A percentile compares a stretch with the other conserved stretches of the same genome.
phyloP scores from a whole-genome alignment of 1,140 invertebrate genomes.

The Penaeus vannamei region DNA sequence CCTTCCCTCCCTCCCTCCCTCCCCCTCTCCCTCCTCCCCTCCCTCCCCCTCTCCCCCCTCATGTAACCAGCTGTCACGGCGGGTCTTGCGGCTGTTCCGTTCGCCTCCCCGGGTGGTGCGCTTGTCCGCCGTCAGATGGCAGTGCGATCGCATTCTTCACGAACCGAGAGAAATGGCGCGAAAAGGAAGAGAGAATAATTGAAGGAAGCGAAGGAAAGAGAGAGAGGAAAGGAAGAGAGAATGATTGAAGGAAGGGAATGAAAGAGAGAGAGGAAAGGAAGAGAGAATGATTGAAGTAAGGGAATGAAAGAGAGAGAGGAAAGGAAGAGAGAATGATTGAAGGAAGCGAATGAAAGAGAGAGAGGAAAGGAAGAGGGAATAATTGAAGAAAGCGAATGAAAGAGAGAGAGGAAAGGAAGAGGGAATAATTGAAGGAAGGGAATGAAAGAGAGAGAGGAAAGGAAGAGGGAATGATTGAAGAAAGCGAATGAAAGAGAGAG shows the following conservation, averaged over 20 bases:
- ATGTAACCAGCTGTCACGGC: not conserved
- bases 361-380: not conserved
- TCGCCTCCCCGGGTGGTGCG: not conserved
- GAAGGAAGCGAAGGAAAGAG: not conserved
- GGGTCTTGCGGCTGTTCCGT: not conserved
- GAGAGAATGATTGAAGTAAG: not conserved
- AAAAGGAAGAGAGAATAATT: not conserved
- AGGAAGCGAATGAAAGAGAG: not conserved
- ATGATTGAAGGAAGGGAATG: not conserved
- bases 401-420: not conserved
- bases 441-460: no score
- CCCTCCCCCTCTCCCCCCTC: not conserved
- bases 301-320: not conserved
- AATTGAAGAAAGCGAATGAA: not conserved
- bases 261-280: not conserved
- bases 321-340: not conserved
- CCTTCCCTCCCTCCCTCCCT: not conserved
- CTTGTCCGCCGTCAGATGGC: conserved; percentile 7
- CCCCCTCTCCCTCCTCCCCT: not conserved
- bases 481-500: not conserved
- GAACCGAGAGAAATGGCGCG: not conserved
- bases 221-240: not conserved
- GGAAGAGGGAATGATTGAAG: no score
- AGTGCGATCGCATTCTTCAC: not conserved
- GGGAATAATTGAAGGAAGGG: not conserved